Conservation (phyloP, 2,797 vertebrate species). For the Helicolenus hilgendorfi region DNA sequence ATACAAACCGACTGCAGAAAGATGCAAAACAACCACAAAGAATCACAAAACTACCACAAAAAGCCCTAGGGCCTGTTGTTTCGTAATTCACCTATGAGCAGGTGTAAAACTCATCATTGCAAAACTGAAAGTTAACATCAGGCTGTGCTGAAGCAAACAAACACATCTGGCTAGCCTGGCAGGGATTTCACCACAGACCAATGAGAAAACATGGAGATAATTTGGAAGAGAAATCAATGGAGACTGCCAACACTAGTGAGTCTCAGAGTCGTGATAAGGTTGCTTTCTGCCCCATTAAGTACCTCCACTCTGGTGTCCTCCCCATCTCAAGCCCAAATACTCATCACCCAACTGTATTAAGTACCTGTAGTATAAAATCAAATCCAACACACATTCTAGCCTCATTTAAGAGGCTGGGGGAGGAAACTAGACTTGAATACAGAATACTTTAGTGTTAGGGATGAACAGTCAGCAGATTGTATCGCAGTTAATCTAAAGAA, state of each 20-base stretch:
- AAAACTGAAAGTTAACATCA: constrained; percentile 28
- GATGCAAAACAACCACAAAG: not conserved
- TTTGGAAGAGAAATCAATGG: constrained; percentile 70
- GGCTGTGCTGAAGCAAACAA: constrained; percentile 43
- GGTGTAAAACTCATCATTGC: constrained; percentile 19
- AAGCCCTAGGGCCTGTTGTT: not conserved
- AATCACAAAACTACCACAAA: not conserved
- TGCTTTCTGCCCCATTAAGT: constrained; percentile 71
- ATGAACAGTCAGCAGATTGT: not conserved
- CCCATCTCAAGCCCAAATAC: constrained; percentile 55
- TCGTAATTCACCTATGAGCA: not conserved
- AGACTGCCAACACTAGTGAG: constrained; percentile 58
- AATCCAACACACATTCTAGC: not conserved
- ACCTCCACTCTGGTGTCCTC: constrained; percentile 55
- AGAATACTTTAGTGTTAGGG: not conserved
- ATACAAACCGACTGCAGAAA: not conserved
- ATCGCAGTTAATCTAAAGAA: not conserved
- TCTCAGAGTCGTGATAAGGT: constrained; percentile 63
- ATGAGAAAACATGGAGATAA: constrained; percentile 61
- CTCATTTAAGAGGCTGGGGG: not conserved
- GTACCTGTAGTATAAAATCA: constrained; percentile 20
- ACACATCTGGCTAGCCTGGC: constrained; percentile 52
- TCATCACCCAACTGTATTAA: constrained; percentile 54
- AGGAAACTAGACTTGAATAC: not conserved
- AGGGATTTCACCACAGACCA: constrained; percentile 26